Evolutionary conservation across 37 sponge, comb jelly and placozoan genomes (phyloP), one percentile per base, ranked within the genome.

Genomic region (Mnemiopsis leidyi): DNA sequence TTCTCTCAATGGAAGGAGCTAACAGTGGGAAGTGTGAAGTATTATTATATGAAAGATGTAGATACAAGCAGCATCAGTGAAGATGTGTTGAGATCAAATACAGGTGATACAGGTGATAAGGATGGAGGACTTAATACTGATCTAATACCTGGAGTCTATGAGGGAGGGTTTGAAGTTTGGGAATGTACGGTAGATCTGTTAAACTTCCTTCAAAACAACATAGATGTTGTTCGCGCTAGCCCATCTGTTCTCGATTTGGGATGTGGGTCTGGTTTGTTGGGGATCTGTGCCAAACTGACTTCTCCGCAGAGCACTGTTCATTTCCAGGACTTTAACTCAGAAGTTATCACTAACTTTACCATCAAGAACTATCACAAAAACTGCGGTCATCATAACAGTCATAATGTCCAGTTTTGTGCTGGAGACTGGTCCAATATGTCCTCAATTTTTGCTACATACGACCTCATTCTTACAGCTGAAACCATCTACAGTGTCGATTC

Each of bases 141-240:
- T 83, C 39, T 98, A 69, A 76, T 97, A 79, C 93, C 97, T 36
- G 95, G 95, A 23, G 94, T 95, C 23, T 98, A 98, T 69, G 99
- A 98, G 93, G 99, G 99, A 38, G 99, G 99, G 0, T 69, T 99
- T 69, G 96, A 96, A 82, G 73, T 97, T 31, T 99, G 99, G 99
- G 99, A 99, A 71, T 95, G 99, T 68, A 76, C 96, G 9, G 83
- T 95, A 85, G 99, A 99, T 33, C 93, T 99, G 30, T 69, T 96
- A 21, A 38, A 82, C 16, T 96, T 92, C 36, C 75, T 99, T 0
- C 79, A 77, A 34, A 13, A 21, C 16, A 7, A 61, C n/a, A 38
- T 31, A 24, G 61, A 92, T 20, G 31, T 88, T 0, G 31, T 75
- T 9, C 36, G 76, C 0, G 69, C 92, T 30, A 33, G 96, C 7